These are phyloP conservation scores for Didymodactylos carnosus DNA, from an alignment of 2,888 invertebrate species.

Conservation along the genomic window DNA sequence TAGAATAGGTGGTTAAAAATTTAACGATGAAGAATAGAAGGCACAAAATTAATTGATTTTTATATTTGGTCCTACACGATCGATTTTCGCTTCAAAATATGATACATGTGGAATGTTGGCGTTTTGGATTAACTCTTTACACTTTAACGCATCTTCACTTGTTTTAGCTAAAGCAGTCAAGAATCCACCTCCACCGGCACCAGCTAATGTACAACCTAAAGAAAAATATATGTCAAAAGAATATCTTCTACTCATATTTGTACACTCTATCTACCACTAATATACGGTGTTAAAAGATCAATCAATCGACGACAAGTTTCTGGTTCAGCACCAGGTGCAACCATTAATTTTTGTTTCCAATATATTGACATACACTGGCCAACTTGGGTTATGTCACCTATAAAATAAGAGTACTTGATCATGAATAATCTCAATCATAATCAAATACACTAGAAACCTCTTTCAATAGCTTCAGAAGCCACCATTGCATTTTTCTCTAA, in stretches of 20 bases:
- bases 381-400: neutral
- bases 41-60: no score
- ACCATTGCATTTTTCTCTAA: constrained; percentile 1
- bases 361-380: constrained; percentile 4
- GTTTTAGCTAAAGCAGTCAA: constrained; percentile 3
- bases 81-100: neutral
- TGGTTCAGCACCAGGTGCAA: constrained; percentile 13
- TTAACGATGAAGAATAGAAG: no score
- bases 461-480: constrained; percentile 4
- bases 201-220: constrained; percentile 7
- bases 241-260: neutral
- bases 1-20: no score
- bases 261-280: constrained; percentile 1
- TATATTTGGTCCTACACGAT: neutral
- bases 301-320: constrained; percentile 5
- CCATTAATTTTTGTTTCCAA: constrained; percentile 4
- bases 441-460: neutral
- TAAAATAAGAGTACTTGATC: neutral
- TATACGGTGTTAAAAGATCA: neutral
- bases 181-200: constrained; percentile 14
- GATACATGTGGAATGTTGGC: neutral
- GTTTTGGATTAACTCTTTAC: neutral
- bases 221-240: neutral
- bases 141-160: neutral
- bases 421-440: neutral